Conservation (phyloP, 2,797 vertebrate genomes). For the Thamnophis elegans region DNA sequence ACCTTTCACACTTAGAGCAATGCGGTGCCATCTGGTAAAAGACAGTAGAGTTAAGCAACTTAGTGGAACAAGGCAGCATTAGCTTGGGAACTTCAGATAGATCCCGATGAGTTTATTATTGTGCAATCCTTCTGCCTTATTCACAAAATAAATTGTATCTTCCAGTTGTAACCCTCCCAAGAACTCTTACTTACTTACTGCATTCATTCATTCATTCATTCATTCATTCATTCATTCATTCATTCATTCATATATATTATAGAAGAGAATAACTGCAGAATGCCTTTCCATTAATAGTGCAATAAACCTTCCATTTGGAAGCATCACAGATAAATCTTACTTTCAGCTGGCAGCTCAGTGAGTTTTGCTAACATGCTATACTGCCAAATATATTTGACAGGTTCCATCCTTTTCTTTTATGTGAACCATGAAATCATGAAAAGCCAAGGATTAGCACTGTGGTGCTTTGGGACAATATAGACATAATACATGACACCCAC, state of each 20-base stretch:
- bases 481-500: not conserved
- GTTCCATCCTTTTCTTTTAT: not conserved
- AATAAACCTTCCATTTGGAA: not conserved
- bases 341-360: not conserved
- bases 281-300: not conserved
- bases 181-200: not conserved
- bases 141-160: not conserved
- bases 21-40: slow-evolving; percentile 85
- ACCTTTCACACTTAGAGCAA: slow-evolving; percentile 81
- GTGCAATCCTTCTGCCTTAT: not conserved
- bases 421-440: not conserved
- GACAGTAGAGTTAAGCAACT: not conserved
- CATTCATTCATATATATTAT: not conserved
- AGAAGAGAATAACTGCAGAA: not conserved
- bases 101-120: not conserved
- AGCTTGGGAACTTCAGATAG: not conserved
- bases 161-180: not conserved
- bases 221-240: not conserved
- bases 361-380: not conserved
- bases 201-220: not conserved
- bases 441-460: not conserved
- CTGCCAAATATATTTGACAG: not conserved
- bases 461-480: not conserved
- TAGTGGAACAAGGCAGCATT: not conserved
- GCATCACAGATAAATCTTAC: not conserved